Evolutionary conservation across 2,797 vertebrate genomes (phyloP), one percentile per base, ranked within the genome.

Genomic region (Loris lydekkerianus): DNA sequence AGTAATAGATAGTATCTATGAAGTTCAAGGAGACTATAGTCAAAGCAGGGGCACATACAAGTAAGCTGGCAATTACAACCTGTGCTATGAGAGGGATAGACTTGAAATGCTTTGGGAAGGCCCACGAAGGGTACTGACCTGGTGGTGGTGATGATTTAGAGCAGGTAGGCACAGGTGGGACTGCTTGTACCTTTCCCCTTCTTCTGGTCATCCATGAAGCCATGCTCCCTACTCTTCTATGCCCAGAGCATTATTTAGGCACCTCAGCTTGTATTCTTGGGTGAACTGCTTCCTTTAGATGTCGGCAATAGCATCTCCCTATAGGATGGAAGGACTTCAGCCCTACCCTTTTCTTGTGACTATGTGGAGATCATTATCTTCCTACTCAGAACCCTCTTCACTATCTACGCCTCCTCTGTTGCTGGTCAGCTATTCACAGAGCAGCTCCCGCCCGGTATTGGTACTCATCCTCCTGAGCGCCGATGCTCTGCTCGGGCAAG

Each of bases 191-290:
- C 37, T 56, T 76, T 67, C 17, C 1, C 13, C 29, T 27, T 75
- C 49, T 70, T 75, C 49, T 70, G 61, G 25, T 31, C n/a, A n/a
- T 23, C 40, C 6, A 40, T 3, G 63, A 73, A 73, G 34, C 31
- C 43, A 5, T 1, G 29, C 23, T 37, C 5, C 18, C 3, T 31
- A 4, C 34, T 27, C 25, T 70, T 18, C 53, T 29, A 17, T 56
- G 14, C 10, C 58, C 14, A 17, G 0, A 2, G 3, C 4, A 4
- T 58, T 6, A 2, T 15, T 60, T 15, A 21, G 40, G 11, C 34
- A 69, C 0, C 49, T 37, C 10, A 43, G 53, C 2, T 34, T 43
- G 3, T 61, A 37, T 13, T 60, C 37, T 76, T 29, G 43, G 49
- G n/a, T 43, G n/a, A 76, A 69, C 2, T 49, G 31, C 25, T 70